Evolutionary conservation across 2,888 invertebrate genomes (phyloP).

Genomic region (Autographa pulchrina): DNA sequence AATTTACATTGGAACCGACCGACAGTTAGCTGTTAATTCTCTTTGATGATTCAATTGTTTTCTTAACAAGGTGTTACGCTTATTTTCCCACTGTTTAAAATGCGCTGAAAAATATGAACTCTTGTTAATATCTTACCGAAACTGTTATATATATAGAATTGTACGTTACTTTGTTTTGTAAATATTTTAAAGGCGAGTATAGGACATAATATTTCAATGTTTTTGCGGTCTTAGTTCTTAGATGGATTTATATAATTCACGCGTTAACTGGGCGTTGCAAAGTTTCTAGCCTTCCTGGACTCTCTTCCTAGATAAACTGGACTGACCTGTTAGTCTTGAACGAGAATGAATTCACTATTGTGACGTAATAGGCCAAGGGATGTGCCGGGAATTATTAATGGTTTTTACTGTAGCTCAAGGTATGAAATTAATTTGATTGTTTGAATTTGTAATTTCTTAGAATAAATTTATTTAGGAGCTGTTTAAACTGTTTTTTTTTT

Average conservation of each 20-base stretch:
- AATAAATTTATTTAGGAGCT: too few relatives aligned
- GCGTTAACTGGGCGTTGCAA: slow-evolving; percentile 49
- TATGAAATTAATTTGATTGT: slow-evolving; percentile 26
- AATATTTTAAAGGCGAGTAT: background rate
- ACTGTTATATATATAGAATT: too few relatives aligned
- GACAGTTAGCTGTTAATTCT: slow-evolving; percentile 29
- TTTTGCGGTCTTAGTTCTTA: slow-evolving; percentile 12
- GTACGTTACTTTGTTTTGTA: too few relatives aligned
- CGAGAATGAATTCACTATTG: slow-evolving; percentile 68
- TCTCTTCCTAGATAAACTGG: slow-evolving; percentile 74
- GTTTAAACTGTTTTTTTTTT: too few relatives aligned
- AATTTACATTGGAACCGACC: slow-evolving; percentile 40
- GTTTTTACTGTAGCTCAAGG: slow-evolving; percentile 2
- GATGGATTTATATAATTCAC: slow-evolving; percentile 49
- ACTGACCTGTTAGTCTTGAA: slow-evolving; percentile 60
- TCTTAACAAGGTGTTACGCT: slow-evolving; percentile 19
- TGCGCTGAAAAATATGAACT: background rate
- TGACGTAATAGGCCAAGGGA: slow-evolving; percentile 68
- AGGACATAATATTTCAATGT: background rate
- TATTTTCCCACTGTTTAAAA: slow-evolving; percentile 17
- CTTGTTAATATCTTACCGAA: background rate
- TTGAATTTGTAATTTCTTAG: too few relatives aligned
- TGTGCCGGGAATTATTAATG: slow-evolving; percentile 27
- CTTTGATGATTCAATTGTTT: slow-evolving; percentile 19
- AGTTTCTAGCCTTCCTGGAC: slow-evolving; percentile 66